A percentile compares a stretch with the other conserved stretches of the same genome.
phyloP scores from a whole-genome alignment of 1,140 invertebrate genomes.

The Xylocopa sonorina region DNA sequence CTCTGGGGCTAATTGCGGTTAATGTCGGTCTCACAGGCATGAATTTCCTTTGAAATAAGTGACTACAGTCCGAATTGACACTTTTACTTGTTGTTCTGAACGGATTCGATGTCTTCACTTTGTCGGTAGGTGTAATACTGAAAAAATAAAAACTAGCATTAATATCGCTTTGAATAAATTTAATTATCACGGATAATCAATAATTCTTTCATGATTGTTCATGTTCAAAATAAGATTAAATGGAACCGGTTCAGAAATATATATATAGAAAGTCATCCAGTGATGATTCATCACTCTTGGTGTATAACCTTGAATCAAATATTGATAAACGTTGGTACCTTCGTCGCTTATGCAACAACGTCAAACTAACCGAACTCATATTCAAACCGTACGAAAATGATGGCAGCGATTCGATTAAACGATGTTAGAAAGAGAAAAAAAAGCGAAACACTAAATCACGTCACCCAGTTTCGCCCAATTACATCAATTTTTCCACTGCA shows the following conservation, averaged over 20 bases:
- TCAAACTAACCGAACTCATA: background rate
- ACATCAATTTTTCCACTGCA: background rate
- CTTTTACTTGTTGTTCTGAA: slow-evolving; percentile 68
- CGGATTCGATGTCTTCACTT: slow-evolving; percentile 70
- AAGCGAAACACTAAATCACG: background rate
- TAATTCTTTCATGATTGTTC: background rate
- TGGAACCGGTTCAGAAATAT: background rate
- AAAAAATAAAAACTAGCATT: slow-evolving; percentile 36
- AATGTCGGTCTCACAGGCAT: slow-evolving; percentile 67
- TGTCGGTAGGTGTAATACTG: slow-evolving; percentile 66
- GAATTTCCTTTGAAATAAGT: slow-evolving; percentile 71
- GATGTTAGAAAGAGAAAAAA: background rate
- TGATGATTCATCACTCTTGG: slow-evolving; percentile 32
- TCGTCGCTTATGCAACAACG: slow-evolving; percentile 2
- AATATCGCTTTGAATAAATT: background rate
- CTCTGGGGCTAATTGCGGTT: slow-evolving; percentile 63
- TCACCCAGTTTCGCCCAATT: background rate
- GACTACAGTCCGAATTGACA: slow-evolving; percentile 60
- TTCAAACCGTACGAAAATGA: background rate
- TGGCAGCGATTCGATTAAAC: background rate
- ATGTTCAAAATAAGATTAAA: background rate
- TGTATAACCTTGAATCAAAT: slow-evolving; percentile 27
- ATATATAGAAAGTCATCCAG: background rate
- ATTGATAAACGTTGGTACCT: slow-evolving; percentile 23
- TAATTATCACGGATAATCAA: background rate